Evolutionary conservation across 92 coral and sea anemone species (phyloP).

Genomic region (Porites lobata): DNA sequence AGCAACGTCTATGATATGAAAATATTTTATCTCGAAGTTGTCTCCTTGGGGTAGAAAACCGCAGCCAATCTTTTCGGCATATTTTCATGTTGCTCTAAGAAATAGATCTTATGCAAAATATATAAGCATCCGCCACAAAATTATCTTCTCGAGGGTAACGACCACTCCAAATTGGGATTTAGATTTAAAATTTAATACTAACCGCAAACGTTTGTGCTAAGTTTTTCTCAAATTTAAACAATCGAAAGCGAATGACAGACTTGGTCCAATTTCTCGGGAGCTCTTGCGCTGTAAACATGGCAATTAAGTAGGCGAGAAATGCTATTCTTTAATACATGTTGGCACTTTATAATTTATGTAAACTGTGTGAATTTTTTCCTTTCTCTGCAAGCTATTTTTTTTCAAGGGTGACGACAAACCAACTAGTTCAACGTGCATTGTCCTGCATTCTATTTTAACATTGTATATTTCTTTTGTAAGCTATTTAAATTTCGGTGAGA

Average conservation of each 20-base stretch:
- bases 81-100: background rate
- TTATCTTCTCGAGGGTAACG: background rate
- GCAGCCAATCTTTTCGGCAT: background rate
- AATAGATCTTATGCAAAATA: background rate
- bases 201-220: background rate
- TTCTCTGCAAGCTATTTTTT: background rate
- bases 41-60: background rate
- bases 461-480: background rate
- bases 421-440: too few species aligned
- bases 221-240: background rate
- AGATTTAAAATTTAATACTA: background rate
- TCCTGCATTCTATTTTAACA: background rate
- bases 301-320: background rate
- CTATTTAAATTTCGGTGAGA: slow-evolving; percentile 1
- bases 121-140: background rate
- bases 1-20: background rate
- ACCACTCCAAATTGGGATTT: background rate
- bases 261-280: background rate
- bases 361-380: background rate
- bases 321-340: slow-evolving; percentile 4
- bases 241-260: background rate
- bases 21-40: background rate
- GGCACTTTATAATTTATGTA: slow-evolving; percentile 13
- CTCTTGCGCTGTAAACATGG: background rate
- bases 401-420: too few species aligned